Base-by-base conservation (phyloP, 2,797 vertebrate genomes). In the Helostoma temminkii region DNA sequence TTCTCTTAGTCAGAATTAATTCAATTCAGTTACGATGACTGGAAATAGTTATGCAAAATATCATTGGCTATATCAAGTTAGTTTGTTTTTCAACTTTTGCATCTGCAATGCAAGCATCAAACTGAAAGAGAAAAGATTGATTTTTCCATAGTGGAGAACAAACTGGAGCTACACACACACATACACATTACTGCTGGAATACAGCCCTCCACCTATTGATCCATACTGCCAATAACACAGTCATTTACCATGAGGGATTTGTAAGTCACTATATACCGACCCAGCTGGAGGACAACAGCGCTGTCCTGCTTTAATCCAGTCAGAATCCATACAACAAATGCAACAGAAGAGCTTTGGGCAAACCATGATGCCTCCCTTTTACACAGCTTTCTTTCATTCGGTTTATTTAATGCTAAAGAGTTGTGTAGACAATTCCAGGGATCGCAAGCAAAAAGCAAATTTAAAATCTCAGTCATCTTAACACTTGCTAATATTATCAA, bases 191-290 rank as follows among this genome's bases (percentile, higher is more conserved):
- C 50, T 39, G 61, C 76, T 78, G 83, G 76, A 83, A 82, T 66
- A 42, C 50, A 56, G 79, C 81, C 79, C 63, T 85, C 78, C 83
- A 87, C 67, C 60, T 88, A 92, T 93, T 87, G 92, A 93, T 91
- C 79, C 66, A 48, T 68, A n/a, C 64, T 86, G 88, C 83, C 90
- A 88, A 90, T 91, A 92, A 84, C 79, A 78, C 57, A 88, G 86
- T 74, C 80, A 84, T 87, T 83, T 80, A 84, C 86, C 88, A 83
- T 88, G 82, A 81, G 88, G 90, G 90, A 91, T 91, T 87, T 88
- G 85, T 80, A 85, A 76, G 85, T 88, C 88, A 80, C 90, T 92
- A 91, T 73, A 78, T 56, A 83, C 66, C 86, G 83, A 91, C 85
- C 88, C 74, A 64, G 71, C 82, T 71, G 79, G 71, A 82, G 82